Evolutionary conservation across 2,888 invertebrate species (phyloP).

Genomic region (Drosophila birchii): DNA sequence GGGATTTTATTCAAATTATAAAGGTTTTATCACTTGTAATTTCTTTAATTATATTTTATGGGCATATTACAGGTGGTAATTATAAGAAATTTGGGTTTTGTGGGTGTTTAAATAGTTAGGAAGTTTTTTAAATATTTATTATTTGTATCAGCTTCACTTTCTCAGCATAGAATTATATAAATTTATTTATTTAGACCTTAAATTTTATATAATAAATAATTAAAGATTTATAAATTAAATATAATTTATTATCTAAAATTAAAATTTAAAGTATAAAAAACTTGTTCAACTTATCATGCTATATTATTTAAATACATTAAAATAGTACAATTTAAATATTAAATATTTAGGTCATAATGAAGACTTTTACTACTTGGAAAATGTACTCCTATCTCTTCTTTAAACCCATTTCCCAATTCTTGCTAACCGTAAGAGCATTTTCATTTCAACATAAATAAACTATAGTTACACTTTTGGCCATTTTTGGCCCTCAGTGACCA

Average conservation of each 20-base stretch:
- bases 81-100: not conserved
- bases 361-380: not conserved
- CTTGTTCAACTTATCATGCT: too few relatives aligned
- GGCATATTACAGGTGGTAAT: not conserved
- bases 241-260: not conserved
- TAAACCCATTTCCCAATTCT: not conserved
- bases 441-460: constrained; percentile 4
- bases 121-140: too few relatives aligned
- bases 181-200: not conserved
- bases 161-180: not conserved
- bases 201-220: not conserved
- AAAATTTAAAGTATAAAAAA: too few relatives aligned
- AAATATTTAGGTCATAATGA: too few relatives aligned
- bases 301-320: too few relatives aligned
- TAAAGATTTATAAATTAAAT: not conserved
- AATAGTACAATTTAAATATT: too few relatives aligned
- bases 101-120: not conserved
- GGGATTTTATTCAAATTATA: constrained; percentile 59
- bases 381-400: too few relatives aligned
- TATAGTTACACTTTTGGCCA: not conserved
- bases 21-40: constrained; percentile 26
- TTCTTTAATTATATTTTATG: constrained; percentile 12
- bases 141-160: too few relatives aligned
- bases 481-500: constrained; percentile 8
- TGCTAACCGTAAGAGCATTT: not conserved